A percentile compares a stretch with the other conserved stretches of the same genome.
phyloP scores from a whole-genome alignment of 2,797 vertebrate species.

The Centroberyx gerrardi region DNA sequence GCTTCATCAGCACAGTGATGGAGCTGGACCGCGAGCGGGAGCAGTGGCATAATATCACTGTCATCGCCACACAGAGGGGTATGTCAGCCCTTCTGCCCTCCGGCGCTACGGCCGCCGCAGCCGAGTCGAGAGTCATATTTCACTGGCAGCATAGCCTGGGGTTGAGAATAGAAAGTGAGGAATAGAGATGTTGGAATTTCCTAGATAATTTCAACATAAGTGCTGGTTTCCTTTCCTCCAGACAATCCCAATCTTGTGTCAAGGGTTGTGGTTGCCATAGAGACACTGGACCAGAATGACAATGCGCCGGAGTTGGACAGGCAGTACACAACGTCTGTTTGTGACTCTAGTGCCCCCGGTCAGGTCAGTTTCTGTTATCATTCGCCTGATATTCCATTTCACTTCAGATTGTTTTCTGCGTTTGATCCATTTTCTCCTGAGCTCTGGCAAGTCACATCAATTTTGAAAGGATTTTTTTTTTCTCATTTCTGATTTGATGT shows the following conservation, averaged over 20 bases:
- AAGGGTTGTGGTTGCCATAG: conserved; percentile 90
- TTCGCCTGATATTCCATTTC: conserved; percentile 9
- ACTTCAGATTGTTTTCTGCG: conserved; percentile 5
- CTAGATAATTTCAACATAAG: conserved; percentile 56
- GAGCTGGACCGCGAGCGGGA: conserved; percentile 90
- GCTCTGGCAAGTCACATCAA: background rate
- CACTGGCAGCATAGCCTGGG: conserved; percentile 34
- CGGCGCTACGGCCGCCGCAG: conserved; percentile 22
- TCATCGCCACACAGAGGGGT: conserved; percentile 93
- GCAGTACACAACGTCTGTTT: conserved; percentile 89
- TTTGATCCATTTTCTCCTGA: background rate
- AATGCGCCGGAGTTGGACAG: conserved; percentile 92
- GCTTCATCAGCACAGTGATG: conserved; percentile 88
- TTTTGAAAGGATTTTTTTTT: conserved; percentile 6
- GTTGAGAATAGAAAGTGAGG: conserved; percentile 34
- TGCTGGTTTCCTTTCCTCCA: conserved; percentile 66
- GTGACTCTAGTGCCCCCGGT: conserved; percentile 89
- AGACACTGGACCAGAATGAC: conserved; percentile 94
- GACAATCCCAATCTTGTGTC: conserved; percentile 92
- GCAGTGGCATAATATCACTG: conserved; percentile 92
- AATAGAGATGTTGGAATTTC: conserved; percentile 41
- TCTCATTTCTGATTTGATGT: background rate
- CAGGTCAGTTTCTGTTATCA: conserved; percentile 82
- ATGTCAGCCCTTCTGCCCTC: conserved; percentile 45
- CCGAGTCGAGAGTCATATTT: conserved; percentile 46